A percentile compares a stretch with the other conserved stretches of the same genome.
phyloP scores from a whole-genome alignment of 2,888 invertebrate genomes.

The Stegana nigrithorax region DNA sequence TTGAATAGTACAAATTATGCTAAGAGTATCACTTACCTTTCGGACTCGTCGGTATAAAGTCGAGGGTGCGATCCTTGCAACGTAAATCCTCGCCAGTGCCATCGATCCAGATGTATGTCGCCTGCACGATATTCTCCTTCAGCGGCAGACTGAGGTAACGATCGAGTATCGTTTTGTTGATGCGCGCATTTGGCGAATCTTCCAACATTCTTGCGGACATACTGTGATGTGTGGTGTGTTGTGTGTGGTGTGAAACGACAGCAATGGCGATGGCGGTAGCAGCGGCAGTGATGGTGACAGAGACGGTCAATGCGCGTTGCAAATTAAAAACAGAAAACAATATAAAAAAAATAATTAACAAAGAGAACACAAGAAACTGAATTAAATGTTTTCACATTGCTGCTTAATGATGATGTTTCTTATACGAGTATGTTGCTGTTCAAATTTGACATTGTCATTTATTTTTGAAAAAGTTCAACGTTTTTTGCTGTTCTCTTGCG shows the following conservation, averaged over 20 bases:
- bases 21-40: slow-evolving; percentile 73
- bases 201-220: slow-evolving; percentile 70
- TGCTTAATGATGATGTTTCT: background rate
- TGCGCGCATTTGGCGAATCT: slow-evolving; percentile 85
- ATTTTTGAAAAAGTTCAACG: too few relatives aligned
- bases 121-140: slow-evolving; percentile 82
- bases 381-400: background rate
- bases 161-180: slow-evolving; percentile 80
- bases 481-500: too few relatives aligned
- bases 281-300: background rate
- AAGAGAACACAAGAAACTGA: slow-evolving; percentile 6
- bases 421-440: background rate
- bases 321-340: slow-evolving; percentile 1
- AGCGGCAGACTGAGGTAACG: slow-evolving; percentile 83
- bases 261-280: background rate
- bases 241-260: background rate
- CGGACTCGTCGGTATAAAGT: slow-evolving; percentile 81
- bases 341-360: slow-evolving; percentile 3
- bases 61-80: slow-evolving; percentile 89
- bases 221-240: slow-evolving; percentile 38
- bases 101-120: slow-evolving; percentile 95
- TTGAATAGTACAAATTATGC: too few relatives aligned
- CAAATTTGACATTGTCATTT: background rate
- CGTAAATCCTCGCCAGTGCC: slow-evolving; percentile 89
- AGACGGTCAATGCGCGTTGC: background rate